Evolutionary conservation across 23 tunicate species (phyloP).

Genomic region (Trididemnum nubilum): DNA sequence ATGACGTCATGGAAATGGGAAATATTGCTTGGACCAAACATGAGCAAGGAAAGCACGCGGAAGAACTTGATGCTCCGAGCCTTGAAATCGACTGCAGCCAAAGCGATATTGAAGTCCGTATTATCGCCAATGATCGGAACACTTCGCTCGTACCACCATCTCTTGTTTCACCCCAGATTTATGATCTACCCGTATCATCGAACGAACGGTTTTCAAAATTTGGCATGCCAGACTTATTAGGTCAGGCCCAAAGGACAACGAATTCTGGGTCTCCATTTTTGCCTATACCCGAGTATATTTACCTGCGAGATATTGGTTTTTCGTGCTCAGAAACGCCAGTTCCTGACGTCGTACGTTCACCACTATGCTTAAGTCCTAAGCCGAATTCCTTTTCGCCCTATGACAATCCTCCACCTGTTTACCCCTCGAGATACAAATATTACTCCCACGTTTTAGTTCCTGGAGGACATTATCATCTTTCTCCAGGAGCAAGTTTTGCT

Average conservation of each 20-base stretch:
- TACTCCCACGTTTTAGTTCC: conserved; percentile 35
- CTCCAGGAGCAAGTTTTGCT: conserved; percentile 53
- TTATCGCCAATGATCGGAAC: conserved; percentile 4
- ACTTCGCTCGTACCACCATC: not conserved
- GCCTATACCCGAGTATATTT: conserved; percentile 48
- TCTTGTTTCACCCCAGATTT: not conserved
- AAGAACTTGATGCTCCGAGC: conserved; percentile 8
- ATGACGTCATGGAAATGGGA: not conserved
- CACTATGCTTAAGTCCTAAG: no score
- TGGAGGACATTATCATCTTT: conserved; percentile 59
- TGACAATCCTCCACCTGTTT: conserved; percentile 42
- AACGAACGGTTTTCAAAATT: not conserved
- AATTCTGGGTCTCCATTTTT: not conserved
- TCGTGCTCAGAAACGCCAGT: conserved; percentile 28
- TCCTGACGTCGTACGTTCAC: not conserved
- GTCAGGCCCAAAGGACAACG: no score
- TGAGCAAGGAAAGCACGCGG: not conserved
- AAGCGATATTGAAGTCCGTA: conserved; percentile 90
- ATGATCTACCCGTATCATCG: not conserved
- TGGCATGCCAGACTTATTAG: not conserved
- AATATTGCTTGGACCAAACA: not conserved
- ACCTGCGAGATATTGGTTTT: conserved; percentile 36
- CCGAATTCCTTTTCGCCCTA: no score
- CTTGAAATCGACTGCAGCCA: conserved; percentile 85
- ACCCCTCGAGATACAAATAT: conserved; percentile 44